phyloP scores from a whole-genome alignment of 2,113 vertebrate genomes.

The Narcine bancroftii region DNA sequence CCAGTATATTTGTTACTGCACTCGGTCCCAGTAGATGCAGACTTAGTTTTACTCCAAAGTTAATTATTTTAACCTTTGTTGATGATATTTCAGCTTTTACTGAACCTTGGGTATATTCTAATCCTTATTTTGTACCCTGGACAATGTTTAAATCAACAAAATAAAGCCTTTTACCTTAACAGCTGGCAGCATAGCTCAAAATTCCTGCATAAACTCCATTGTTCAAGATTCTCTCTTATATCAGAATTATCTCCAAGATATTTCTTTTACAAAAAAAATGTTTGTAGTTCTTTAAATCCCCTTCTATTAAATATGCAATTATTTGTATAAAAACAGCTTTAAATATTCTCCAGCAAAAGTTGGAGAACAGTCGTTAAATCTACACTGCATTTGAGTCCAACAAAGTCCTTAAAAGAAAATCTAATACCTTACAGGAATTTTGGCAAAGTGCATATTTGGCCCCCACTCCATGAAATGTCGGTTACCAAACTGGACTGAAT shows the following conservation, averaged over 20 bases:
- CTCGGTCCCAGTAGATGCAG: no score
- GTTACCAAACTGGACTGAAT: background rate
- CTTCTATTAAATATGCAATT: background rate
- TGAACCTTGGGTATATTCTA: no score
- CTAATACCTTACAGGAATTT: slow-evolving; percentile 22
- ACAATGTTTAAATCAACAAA: no score
- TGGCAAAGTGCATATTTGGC: background rate
- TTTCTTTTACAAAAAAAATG: background rate
- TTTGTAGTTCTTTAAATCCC: background rate
- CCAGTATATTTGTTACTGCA: no score
- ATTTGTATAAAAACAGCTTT: background rate
- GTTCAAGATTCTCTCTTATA: background rate
- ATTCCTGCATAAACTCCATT: no score
- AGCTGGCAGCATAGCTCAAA: no score
- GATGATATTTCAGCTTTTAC: no score
- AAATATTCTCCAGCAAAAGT: background rate
- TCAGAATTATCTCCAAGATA: background rate
- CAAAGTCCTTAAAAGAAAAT: background rate
- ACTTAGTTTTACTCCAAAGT: no score
- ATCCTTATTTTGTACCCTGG: no score
- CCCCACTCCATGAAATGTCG: background rate
- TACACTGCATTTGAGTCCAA: background rate
- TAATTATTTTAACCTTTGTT: no score
- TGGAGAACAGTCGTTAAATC: background rate
- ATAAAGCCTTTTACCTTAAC: no score